Conservation (phyloP, 2,888 invertebrate genomes). For the Ephialtes manifestator region DNA sequence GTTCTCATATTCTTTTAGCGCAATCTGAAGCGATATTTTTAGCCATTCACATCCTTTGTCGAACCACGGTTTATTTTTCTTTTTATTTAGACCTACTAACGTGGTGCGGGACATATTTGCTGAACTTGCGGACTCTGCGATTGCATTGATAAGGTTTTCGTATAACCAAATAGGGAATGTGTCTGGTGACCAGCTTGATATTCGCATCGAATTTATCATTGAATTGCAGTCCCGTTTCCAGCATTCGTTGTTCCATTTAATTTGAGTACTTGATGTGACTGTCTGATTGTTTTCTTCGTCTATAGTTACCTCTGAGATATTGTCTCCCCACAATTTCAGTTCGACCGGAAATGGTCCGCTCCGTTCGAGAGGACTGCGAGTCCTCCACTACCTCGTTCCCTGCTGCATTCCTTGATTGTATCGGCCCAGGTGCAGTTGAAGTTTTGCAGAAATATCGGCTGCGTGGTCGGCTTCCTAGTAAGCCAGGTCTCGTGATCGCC, state of each 20-base stretch:
- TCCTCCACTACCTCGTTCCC: slow-evolving; percentile 24
- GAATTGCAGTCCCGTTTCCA: not conserved
- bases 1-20: not conserved
- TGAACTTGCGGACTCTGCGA: not conserved
- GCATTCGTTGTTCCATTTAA: slow-evolving; percentile 5
- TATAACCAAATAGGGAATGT: not conserved
- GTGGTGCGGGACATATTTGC: not conserved
- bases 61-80: slow-evolving; percentile 9
- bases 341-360: slow-evolving; percentile 25
- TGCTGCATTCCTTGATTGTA: slow-evolving; percentile 6
- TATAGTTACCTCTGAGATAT: not conserved
- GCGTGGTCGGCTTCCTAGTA: not conserved
- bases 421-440: slow-evolving; percentile 20
- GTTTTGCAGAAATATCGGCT: not conserved
- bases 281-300: slow-evolving; percentile 6
- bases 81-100: not conserved
- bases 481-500: slow-evolving; percentile 20
- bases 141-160: slow-evolving; percentile 2
- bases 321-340: slow-evolving; percentile 1
- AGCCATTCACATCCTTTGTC: slow-evolving; percentile 4
- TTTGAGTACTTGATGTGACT: not conserved
- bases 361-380: not conserved
- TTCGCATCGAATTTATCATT: not conserved
- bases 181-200: not conserved
- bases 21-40: not conserved